These are phyloP conservation scores for Idaea biselata DNA, from an alignment of 2,888 invertebrate species.

Conservation along the genomic window DNA sequence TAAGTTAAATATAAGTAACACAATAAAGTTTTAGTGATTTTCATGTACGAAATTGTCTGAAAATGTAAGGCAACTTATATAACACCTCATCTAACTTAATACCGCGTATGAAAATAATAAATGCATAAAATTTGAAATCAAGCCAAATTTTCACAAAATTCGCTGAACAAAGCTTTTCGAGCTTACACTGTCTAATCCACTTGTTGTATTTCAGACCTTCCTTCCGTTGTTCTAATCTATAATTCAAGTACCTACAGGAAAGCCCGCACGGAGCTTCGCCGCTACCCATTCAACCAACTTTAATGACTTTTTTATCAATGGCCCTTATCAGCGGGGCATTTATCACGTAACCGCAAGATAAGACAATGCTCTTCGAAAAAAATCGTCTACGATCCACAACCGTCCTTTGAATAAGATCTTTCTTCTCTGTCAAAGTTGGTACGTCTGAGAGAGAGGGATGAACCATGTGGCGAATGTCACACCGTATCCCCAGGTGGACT, in stretches of 20 bases:
- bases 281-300: constrained; percentile 34
- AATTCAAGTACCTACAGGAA: constrained; percentile 15
- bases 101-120: background rate
- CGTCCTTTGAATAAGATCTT: constrained; percentile 62
- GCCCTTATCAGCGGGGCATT: constrained; percentile 50
- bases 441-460: constrained; percentile 42
- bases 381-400: constrained; percentile 47
- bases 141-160: background rate
- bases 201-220: background rate
- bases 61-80: too few relatives aligned
- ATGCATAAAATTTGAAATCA: background rate
- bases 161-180: background rate
- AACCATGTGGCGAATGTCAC: constrained; percentile 60
- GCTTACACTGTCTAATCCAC: background rate
- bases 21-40: too few relatives aligned
- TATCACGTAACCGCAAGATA: constrained; percentile 64
- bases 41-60: too few relatives aligned
- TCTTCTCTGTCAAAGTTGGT: constrained; percentile 32
- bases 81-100: too few relatives aligned
- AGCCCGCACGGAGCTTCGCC: constrained; percentile 20
- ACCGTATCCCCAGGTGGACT: constrained; percentile 65
- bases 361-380: constrained; percentile 47
- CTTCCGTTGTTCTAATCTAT: background rate
- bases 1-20: too few relatives aligned
- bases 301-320: constrained; percentile 52